Evolutionary conservation across 1,140 invertebrate species (phyloP).

Genomic region (Cylas formicarius): DNA sequence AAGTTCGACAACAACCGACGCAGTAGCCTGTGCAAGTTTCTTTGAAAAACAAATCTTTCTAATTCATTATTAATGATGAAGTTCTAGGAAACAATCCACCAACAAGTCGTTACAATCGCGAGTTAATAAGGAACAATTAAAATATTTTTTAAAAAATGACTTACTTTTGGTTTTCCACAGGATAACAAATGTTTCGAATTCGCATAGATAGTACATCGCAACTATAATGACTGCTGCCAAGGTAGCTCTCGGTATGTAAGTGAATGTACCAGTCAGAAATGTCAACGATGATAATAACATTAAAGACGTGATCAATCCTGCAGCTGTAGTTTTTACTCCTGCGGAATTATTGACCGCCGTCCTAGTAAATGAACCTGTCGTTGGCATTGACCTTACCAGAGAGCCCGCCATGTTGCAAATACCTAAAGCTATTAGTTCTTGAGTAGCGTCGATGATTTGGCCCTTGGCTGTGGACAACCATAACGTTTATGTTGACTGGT

Average conservation of each 20-base stretch:
- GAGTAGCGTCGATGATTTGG: conserved; percentile 69
- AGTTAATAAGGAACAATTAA: too few species aligned
- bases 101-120: too few species aligned
- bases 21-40: too few species aligned
- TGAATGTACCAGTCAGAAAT: conserved; percentile 65
- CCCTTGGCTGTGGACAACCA: conserved; percentile 77
- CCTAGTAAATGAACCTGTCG: conserved; percentile 80
- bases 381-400: conserved; percentile 81
- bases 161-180: conserved; percentile 81
- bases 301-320: conserved; percentile 64
- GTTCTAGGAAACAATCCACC: too few species aligned
- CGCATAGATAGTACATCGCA: conserved; percentile 75
- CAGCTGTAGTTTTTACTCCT: conserved; percentile 78
- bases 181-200: conserved; percentile 63
- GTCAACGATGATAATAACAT: conserved; percentile 63
- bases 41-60: too few species aligned
- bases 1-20: too few species aligned
- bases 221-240: conserved; percentile 72
- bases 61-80: too few species aligned
- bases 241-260: conserved; percentile 71
- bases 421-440: conserved; percentile 79
- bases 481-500: too few species aligned
- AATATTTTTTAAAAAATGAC: too few species aligned
- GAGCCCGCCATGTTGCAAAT: conserved; percentile 77
- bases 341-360: conserved; percentile 89